Evolutionary conservation across 1,140 invertebrate species (phyloP), one percentile per base, ranked within the genome.

Genomic region (Drosophila guanche): DNA sequence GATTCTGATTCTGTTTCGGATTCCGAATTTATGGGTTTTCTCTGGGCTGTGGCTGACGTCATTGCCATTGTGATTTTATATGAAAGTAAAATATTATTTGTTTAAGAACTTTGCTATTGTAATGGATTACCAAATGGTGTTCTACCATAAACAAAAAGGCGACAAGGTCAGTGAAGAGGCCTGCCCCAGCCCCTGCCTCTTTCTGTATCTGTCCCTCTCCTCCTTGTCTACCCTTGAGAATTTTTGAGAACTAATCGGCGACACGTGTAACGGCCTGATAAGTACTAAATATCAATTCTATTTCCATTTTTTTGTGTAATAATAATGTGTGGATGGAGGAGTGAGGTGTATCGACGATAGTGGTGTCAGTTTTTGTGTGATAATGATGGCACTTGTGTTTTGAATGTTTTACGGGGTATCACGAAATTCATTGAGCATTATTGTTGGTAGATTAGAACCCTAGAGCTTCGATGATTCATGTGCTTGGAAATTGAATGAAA

Each of bases 231-330:
- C 8, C 62, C 63, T 68, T 68, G 65, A 37, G 43, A 67, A 67
- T 42, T 55, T 16, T 50, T 41, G 59, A 55, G 33, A 45, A 69
- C 57, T 75, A 83, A 83, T 84, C 79, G 79, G 57, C 60, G 61
- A 84, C 79, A 84, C 75, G 79, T 84, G 79, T 83, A 79, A 76
- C 55, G 42, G 56, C 37, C 68, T 73, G 73, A 81, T 72, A 81
- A 80, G 66, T 57, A 27, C 20, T 20, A 20, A 20, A 20, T 20
- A 20, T 10, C 3, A 46, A 55, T 46, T 67, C 16, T 29, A 53
- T 27, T 33, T 65, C 42, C 8, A 41, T 50, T n/a, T 25, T 57
- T 40, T 45, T 25, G 41, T 53, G 48, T 67, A 67, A 54, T 40
- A 65, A 40, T 53, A 22, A 23, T 10, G 16, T 59, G 27, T 27